Evolutionary conservation across 2,797 vertebrate species (phyloP), one percentile per base, ranked within the genome.

Genomic region (Rhinophrynus dorsalis): DNA sequence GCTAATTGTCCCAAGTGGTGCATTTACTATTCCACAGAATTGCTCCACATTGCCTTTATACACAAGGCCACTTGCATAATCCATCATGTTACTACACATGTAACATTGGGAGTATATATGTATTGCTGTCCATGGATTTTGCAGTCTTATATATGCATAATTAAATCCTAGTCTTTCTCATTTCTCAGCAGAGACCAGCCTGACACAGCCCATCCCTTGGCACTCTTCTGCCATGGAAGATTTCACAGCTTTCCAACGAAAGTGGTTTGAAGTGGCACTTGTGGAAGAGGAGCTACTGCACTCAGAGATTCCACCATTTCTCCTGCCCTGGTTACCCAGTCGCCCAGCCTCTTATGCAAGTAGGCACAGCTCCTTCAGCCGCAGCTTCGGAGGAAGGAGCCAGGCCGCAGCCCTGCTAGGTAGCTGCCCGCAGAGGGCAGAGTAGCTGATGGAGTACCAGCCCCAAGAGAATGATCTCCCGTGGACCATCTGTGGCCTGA

Each of bases 361-460:
- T 92, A 93, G 97, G 84, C 96, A 99, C 89, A 99, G 97, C 88
- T 99, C 97, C 87, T 99, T 99, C 89, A 99, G 97, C 89, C 95
- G 97, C 90, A 99, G 97, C 88, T 99, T 99, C 75, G 97, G 97
- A 86, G 97, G 97, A 82, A 96, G 97, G 85, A 99, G 97, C 90
- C 97, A 99, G 88, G 95, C 96, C 42, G 96, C 96, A 1, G 97
- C 96, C 27, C 88, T 99, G 68, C 89, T 98, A 91, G 97, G 97
- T 99, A 95, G 83, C 84, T 84, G 67, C 71, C 78, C 80, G 75
- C 81, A 84, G 72, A 75, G 79, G 15, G 76, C 11, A 68, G 78
- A 71, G 75, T 57, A 23, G 55, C 68, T 82, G 78, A 60, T 73
- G 66, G 79, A 64, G 68, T 72, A 59, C 59, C 75, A 58, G 56